Evolutionary conservation across 2,888 invertebrate genomes (phyloP).

Genomic region (Rambutsinella grinnellia): DNA sequence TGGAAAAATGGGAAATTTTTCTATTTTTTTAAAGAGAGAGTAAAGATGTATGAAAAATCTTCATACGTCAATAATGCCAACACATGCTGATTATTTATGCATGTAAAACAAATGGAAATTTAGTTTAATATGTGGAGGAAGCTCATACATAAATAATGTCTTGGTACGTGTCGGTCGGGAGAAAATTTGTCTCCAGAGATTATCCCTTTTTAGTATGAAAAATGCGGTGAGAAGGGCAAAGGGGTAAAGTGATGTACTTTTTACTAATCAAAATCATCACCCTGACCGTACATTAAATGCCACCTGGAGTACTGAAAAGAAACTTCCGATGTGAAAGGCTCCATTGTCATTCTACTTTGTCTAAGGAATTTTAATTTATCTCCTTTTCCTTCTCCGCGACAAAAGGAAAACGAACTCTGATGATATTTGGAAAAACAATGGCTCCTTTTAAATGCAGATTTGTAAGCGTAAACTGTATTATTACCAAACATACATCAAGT

Average conservation of each 20-base stretch:
- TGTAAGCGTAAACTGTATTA: not conserved
- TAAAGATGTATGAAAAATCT: not conserved
- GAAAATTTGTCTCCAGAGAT: conserved; percentile 43
- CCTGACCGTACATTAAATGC: too few relatives aligned
- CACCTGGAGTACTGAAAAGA: too few relatives aligned
- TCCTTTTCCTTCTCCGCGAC: too few relatives aligned
- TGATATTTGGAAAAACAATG: conserved; percentile 28
- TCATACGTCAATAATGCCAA: conserved; percentile 11
- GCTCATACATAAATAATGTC: conserved; percentile 13
- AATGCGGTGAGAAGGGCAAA: not conserved
- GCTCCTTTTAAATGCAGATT: conserved; percentile 5
- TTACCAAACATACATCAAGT: not conserved
- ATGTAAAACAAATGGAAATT: conserved; percentile 50
- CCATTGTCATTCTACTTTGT: too few relatives aligned
- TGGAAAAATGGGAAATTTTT: not conserved
- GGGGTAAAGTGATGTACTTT: not conserved
- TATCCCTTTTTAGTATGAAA: conserved; percentile 7
- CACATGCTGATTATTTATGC: conserved; percentile 38
- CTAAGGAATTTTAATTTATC: too few relatives aligned
- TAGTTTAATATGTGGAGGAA: conserved; percentile 16
- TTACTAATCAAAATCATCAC: conserved; percentile 1
- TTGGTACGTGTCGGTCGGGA: not conserved
- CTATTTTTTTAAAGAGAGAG: too few relatives aligned
- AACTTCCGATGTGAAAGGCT: too few relatives aligned
- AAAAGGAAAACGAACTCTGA: too few relatives aligned